Conservation (phyloP, 2,888 invertebrate genomes). For the Conomelus anceps region DNA sequence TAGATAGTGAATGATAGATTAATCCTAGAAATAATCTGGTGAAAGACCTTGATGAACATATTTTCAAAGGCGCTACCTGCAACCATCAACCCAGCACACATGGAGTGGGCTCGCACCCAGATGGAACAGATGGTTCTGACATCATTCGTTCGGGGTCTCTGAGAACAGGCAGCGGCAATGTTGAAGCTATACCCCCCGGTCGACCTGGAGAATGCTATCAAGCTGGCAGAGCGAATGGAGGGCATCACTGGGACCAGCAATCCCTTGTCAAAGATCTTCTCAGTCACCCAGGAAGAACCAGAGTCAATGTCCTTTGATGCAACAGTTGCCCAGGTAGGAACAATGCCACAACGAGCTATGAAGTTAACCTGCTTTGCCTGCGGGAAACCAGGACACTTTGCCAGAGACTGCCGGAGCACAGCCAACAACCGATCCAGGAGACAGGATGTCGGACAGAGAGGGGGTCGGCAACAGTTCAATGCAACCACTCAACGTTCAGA, state of each 20-base stretch:
- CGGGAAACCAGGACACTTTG: neutral
- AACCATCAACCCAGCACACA: too few species aligned
- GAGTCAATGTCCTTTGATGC: neutral
- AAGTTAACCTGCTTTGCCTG: neutral
- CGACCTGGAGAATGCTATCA: neutral
- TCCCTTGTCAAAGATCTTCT: neutral
- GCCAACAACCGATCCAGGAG: neutral
- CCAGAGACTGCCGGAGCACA: neutral
- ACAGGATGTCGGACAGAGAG: neutral
- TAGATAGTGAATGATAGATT: too few species aligned
- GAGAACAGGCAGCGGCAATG: neutral
- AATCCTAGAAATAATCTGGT: too few species aligned
- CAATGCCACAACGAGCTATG: neutral
- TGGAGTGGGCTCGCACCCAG: neutral
- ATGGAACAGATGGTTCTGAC: neutral
- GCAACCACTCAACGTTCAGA: neutral
- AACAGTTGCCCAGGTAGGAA: neutral
- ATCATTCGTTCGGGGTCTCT: neutral
- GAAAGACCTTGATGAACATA: too few species aligned
- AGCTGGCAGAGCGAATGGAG: neutral
- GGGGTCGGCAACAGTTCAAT: too few species aligned
- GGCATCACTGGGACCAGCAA: too few species aligned
- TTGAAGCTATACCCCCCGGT: neutral
- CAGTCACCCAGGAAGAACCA: neutral
- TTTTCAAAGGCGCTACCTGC: too few species aligned